Evolutionary conservation across 2,113 vertebrate species (phyloP).

Genomic region (Nycticryphes semicollaris): DNA sequence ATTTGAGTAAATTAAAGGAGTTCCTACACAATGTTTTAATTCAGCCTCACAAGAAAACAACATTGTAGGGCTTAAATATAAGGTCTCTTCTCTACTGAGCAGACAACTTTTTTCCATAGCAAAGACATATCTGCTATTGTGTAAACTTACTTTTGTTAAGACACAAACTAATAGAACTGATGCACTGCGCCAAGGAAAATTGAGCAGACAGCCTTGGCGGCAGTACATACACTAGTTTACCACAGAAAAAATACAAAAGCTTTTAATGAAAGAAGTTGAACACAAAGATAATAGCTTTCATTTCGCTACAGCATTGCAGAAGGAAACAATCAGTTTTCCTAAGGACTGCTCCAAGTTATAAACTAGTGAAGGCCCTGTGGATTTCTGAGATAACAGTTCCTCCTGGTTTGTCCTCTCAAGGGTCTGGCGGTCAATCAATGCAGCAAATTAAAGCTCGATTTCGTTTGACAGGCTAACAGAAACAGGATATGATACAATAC

Average conservation of each 20-base stretch:
- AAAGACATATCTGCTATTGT: not conserved
- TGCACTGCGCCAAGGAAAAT: not conserved
- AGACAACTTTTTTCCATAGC: not conserved
- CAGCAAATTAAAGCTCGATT: not conserved
- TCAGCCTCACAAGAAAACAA: not conserved
- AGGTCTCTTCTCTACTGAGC: not conserved
- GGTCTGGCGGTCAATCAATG: not conserved
- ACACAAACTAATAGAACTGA: not conserved
- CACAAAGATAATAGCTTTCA: not conserved
- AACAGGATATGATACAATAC: not conserved
- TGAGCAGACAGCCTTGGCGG: not conserved
- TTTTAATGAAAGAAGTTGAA: not conserved
- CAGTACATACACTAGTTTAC: not conserved
- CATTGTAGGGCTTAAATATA: not conserved
- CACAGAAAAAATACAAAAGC: not conserved
- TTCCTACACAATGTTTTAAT: not conserved
- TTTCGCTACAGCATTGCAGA: not conserved
- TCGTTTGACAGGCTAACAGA: not conserved
- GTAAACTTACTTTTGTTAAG: not conserved
- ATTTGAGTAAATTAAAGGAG: not conserved
- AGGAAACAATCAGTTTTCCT: not conserved
- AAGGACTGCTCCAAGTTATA: not conserved
- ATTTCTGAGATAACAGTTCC: not conserved
- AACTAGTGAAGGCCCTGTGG: not conserved
- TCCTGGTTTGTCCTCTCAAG: not conserved